phyloP scores from a whole-genome alignment of 2,797 vertebrate species.

The Scleropages formosus region DNA sequence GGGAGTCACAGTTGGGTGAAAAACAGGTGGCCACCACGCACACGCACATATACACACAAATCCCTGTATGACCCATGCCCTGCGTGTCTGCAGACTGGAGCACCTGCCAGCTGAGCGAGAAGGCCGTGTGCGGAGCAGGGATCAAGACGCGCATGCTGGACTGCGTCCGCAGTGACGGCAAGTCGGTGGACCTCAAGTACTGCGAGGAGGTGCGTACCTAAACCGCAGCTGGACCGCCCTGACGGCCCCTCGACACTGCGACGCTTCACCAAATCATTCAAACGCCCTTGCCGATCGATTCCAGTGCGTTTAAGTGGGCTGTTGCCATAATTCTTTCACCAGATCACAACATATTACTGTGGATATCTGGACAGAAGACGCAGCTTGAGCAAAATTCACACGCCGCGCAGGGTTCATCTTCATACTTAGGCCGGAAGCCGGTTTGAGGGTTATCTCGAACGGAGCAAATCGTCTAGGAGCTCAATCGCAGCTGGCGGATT shows the following conservation, averaged over 20 bases:
- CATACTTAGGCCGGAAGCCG: not conserved
- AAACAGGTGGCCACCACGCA: too few relatives aligned
- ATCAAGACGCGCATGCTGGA: conserved; percentile 95
- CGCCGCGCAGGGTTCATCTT: not conserved
- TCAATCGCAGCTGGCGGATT: not conserved
- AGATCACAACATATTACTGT: not conserved
- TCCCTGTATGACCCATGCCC: not conserved
- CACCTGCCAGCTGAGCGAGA: conserved; percentile 93
- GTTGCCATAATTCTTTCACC: not conserved
- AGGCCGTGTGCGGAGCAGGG: conserved; percentile 87
- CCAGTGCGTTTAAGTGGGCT: not conserved
- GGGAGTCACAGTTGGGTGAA: too few relatives aligned
- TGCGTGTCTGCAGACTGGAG: conserved; percentile 84
- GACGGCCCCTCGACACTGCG: too few relatives aligned
- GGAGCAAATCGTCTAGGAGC: not conserved
- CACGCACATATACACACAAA: too few relatives aligned
- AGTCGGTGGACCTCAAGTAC: conserved; percentile 88
- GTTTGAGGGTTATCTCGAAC: not conserved
- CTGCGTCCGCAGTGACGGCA: conserved; percentile 92
- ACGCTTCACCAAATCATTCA: too few relatives aligned
- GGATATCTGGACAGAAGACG: not conserved
- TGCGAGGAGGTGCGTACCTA: conserved; percentile 83
- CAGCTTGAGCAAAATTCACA: not conserved
- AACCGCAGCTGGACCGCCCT: not conserved
- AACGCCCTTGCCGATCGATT: not conserved